Conservation (phyloP, 2,113 vertebrate genomes). For the Neodon shergylaensis region DNA sequence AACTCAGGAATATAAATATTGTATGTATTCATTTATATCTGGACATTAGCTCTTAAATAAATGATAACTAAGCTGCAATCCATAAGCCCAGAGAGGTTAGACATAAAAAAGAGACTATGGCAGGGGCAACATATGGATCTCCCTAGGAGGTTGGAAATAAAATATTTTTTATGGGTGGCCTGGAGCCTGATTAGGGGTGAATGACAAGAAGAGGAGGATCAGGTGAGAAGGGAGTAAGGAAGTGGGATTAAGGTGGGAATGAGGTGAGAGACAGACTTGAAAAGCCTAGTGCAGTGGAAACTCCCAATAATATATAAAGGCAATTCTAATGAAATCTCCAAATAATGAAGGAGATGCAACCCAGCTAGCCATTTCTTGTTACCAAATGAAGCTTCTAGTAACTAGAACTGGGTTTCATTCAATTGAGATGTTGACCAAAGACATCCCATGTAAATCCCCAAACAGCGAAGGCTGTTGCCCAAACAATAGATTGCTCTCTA, state of each 20-base stretch:
- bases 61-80: background rate
- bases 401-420: background rate
- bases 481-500: background rate
- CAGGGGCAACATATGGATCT: background rate
- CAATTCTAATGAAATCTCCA: background rate
- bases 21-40: background rate
- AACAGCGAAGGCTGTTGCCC: background rate
- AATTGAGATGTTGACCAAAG: background rate
- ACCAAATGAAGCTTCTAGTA: background rate
- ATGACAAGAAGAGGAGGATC: background rate
- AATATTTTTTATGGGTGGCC: background rate
- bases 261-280: background rate
- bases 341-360: background rate
- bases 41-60: background rate
- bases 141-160: background rate
- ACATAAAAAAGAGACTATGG: background rate
- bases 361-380: background rate
- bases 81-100: background rate
- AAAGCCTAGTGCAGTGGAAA: background rate
- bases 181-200: background rate
- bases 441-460: background rate
- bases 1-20: background rate
- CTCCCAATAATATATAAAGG: background rate
- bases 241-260: background rate
- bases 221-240: background rate